These are phyloP conservation scores for Pandemis corylana DNA, from an alignment of 2,888 invertebrate genomes.

Conservation along the genomic window DNA sequence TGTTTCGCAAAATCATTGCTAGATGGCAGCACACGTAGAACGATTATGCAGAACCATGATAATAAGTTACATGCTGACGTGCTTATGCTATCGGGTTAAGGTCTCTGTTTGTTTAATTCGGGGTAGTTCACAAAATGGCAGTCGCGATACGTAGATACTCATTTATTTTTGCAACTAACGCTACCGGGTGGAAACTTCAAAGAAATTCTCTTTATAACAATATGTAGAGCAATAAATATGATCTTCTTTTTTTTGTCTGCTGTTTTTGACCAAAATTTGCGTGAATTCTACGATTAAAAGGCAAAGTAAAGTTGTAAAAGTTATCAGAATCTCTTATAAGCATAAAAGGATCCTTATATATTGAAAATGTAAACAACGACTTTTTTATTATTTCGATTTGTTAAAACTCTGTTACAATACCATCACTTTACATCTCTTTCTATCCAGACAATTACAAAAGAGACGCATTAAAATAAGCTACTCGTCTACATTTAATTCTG, in stretches of 20 bases:
- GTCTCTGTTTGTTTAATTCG: background rate
- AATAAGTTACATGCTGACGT: background rate
- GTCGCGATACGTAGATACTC: background rate
- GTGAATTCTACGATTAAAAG: too few species aligned
- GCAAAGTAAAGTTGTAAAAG: too few species aligned
- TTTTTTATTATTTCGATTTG: too few species aligned
- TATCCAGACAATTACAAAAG: too few species aligned
- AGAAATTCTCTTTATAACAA: background rate
- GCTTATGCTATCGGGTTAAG: background rate
- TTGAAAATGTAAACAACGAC: too few species aligned
- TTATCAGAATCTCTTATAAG: too few species aligned
- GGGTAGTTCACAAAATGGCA: background rate
- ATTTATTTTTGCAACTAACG: conserved; percentile 2
- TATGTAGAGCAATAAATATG: background rate
- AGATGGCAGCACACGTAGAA: conserved; percentile 5
- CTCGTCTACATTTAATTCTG: background rate
- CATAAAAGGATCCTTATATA: too few species aligned
- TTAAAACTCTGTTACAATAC: too few species aligned
- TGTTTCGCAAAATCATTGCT: background rate
- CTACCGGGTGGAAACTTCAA: background rate
- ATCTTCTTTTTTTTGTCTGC: background rate
- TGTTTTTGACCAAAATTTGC: too few species aligned
- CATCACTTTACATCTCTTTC: too few species aligned
- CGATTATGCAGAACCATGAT: background rate
- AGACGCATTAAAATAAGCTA: too few species aligned